These are phyloP conservation scores for Heterodera filipjevi DNA, from an alignment of 2,888 invertebrate genomes.

Conservation along the genomic window DNA sequence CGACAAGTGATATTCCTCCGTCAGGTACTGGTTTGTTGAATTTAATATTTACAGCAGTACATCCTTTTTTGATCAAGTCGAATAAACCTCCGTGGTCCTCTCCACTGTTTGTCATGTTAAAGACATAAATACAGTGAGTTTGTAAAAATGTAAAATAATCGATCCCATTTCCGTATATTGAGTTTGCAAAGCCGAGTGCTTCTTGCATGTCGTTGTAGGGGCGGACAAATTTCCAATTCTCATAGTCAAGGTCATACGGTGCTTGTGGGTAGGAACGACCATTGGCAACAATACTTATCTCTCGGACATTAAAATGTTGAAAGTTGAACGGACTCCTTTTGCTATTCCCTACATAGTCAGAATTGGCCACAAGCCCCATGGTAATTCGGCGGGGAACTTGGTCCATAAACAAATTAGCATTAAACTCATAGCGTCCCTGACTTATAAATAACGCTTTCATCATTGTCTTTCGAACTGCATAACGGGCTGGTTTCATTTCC, in stretches of 20 bases:
- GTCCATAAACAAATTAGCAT: conserved; percentile 29
- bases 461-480: conserved; percentile 30
- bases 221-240: not conserved
- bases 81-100: conserved; percentile 17
- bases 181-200: not conserved
- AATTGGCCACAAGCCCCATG: conserved; percentile 16
- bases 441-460: conserved; percentile 26
- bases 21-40: conserved; percentile 22
- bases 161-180: conserved; percentile 3
- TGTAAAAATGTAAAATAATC: not conserved
- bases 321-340: conserved; percentile 20
- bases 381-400: conserved; percentile 12
- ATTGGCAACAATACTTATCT: not conserved
- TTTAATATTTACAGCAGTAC: conserved; percentile 18
- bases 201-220: conserved; percentile 15
- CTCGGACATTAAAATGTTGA: conserved; percentile 4
- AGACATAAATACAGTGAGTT: conserved; percentile 21
- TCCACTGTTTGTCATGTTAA: conserved; percentile 25
- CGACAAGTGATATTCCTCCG: conserved; percentile 15
- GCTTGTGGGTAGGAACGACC: conserved; percentile 13
- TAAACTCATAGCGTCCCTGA: conserved; percentile 9
- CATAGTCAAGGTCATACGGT: conserved; percentile 12
- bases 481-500: conserved; percentile 21
- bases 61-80: conserved; percentile 24
- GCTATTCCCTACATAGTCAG: conserved; percentile 1